Conservation (phyloP, 2,888 invertebrate genomes). For the Cheilosia pagana region DNA sequence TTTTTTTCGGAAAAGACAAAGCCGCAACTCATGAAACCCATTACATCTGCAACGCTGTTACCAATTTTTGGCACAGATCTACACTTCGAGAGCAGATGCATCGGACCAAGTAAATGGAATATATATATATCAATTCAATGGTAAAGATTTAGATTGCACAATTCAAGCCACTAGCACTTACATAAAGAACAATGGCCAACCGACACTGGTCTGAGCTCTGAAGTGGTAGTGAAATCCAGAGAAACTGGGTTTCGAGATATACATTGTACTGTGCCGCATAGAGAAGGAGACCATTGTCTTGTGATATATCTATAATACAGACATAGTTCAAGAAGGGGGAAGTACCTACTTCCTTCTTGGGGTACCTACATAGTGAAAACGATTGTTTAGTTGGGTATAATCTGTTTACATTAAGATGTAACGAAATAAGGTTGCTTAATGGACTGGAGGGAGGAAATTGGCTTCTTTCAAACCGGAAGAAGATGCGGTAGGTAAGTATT, state of each 20-base stretch:
- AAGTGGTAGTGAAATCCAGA: not conserved
- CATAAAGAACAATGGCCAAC: slow-evolving; percentile 43
- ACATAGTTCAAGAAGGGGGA: slow-evolving; percentile 14
- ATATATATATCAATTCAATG: slow-evolving; percentile 11
- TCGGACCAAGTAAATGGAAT: slow-evolving; percentile 32
- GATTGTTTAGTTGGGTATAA: slow-evolving; percentile 44
- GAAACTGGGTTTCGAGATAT: slow-evolving; percentile 9
- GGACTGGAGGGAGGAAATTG: slow-evolving; percentile 5
- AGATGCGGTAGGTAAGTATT: not conserved
- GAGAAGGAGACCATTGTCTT: slow-evolving; percentile 1
- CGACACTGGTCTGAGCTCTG: no score
- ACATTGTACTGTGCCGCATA: slow-evolving; percentile 5
- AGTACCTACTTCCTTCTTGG: slow-evolving; percentile 17
- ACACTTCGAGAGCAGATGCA: not conserved
- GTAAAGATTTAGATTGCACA: slow-evolving; percentile 45
- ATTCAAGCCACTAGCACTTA: slow-evolving; percentile 40
- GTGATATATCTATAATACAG: slow-evolving; percentile 7
- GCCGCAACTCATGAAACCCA: not conserved
- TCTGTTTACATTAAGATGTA: slow-evolving; percentile 33
- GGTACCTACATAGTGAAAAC: slow-evolving; percentile 13
- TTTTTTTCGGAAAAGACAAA: slow-evolving; percentile 1
- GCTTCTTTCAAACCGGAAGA: not conserved
- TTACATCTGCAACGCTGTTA: slow-evolving; percentile 11
- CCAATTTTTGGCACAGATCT: slow-evolving; percentile 14
- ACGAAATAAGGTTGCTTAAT: slow-evolving; percentile 24